Percentiles rank a stretch among this genome's conserved stretches.
Evolutionary conservation across 2,797 vertebrate species (phyloP).

Genomic region (Muraenolepis orangiensis): DNA sequence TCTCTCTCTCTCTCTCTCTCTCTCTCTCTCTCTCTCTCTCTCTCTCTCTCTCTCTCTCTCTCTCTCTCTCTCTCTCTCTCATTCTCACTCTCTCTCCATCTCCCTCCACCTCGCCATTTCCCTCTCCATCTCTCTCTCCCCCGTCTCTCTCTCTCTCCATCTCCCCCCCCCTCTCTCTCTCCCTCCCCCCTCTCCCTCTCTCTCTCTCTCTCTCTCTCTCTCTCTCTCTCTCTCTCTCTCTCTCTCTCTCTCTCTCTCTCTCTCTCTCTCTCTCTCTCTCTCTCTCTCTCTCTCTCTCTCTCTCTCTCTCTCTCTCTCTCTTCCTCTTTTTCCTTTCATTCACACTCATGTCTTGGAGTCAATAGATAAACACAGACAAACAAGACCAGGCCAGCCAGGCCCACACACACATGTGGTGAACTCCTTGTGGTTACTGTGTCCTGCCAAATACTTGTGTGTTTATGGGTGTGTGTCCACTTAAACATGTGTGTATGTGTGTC

Average conservation of each 20-base stretch:
- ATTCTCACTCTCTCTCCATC: not conserved
- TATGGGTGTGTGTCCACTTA: conserved; percentile 7
- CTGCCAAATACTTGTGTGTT: conserved; percentile 6
- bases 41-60: not conserved
- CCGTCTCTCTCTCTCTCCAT: not conserved
- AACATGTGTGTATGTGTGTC: conserved; percentile 6
- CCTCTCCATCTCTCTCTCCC: too few species aligned
- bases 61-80: conserved; percentile 2
- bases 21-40: not conserved
- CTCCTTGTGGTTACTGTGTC: not conserved
- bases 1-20: conserved; percentile 12
- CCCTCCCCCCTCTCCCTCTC: too few species aligned
- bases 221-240: conserved; percentile 4
- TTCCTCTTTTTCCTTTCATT: not conserved
- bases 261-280: too few species aligned
- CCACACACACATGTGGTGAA: conserved; percentile 7
- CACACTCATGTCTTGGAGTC: not conserved
- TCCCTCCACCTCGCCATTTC: too few species aligned
- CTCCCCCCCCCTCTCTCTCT: not conserved
- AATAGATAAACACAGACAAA: not conserved
- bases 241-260: conserved; percentile 7
- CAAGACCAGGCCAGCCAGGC: not conserved
- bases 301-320: not conserved
- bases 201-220: not conserved
- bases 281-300: conserved; percentile 5